Percentiles rank a stretch among this genome's conserved stretches.
These are phyloP conservation scores for Syngnathus typhle DNA, from an alignment of 2,113 vertebrate genomes.

Conservation along the genomic window DNA sequence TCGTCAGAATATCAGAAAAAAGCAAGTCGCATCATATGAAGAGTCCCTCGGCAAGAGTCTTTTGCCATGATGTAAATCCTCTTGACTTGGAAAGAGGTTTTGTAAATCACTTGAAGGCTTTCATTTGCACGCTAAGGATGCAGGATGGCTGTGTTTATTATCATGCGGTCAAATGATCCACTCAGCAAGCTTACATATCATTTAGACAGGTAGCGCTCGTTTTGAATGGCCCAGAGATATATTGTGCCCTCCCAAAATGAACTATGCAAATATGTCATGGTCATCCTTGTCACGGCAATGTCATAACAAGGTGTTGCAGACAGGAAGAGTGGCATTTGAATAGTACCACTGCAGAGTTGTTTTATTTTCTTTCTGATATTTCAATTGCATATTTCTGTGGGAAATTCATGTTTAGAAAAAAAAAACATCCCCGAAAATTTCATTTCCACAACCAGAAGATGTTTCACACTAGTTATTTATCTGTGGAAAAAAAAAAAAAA, in stretches of 20 bases:
- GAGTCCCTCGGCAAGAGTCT: too few species aligned
- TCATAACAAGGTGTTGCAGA: not conserved
- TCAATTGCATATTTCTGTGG: too few species aligned
- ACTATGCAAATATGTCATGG: not conserved
- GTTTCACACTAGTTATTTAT: not conserved
- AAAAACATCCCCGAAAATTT: not conserved
- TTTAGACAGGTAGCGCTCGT: not conserved
- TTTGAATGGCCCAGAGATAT: not conserved
- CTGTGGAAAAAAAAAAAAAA: not conserved
- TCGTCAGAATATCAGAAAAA: too few species aligned
- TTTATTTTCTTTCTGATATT: not conserved
- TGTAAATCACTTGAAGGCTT: too few species aligned
- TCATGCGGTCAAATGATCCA: not conserved
- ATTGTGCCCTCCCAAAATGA: not conserved
- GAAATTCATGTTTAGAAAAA: too few species aligned
- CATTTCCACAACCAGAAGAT: conserved; percentile 18
- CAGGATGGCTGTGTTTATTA: not conserved
- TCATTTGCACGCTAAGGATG: too few species aligned
- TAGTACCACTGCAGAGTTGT: not conserved
- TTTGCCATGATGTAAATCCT: not conserved
- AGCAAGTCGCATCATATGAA: too few species aligned
- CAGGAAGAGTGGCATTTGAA: not conserved
- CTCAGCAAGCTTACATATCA: not conserved
- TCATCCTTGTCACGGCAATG: not conserved
- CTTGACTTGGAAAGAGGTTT: not conserved